Evolutionary conservation across 1,140 invertebrate species (phyloP).

Genomic region (Helicoverpa zea): DNA sequence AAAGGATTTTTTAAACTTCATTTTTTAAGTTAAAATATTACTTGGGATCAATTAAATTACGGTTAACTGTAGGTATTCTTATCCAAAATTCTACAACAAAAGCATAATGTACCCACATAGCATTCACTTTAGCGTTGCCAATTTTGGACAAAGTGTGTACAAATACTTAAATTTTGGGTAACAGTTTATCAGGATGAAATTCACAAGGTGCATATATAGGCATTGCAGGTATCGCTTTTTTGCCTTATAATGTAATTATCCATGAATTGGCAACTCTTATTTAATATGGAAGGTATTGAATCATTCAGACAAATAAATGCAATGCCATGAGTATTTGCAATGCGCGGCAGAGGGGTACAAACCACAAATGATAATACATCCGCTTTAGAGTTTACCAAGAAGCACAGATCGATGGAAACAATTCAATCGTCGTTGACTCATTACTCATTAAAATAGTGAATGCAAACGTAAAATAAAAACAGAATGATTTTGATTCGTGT

Average conservation of each 20-base stretch:
- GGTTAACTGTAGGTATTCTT: not conserved
- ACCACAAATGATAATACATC: slow-evolving; percentile 81
- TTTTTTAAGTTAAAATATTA: not conserved
- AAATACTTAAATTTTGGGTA: slow-evolving; percentile 5
- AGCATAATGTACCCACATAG: slow-evolving; percentile 64
- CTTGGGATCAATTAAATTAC: slow-evolving; percentile 8
- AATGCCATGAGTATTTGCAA: slow-evolving; percentile 78
- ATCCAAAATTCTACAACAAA: slow-evolving; percentile 73
- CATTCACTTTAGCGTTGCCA: slow-evolving; percentile 70
- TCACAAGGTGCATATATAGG: too few relatives aligned
- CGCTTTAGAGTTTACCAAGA: slow-evolving; percentile 86
- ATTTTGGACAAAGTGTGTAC: slow-evolving; percentile 33
- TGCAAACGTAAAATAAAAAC: slow-evolving; percentile 69
- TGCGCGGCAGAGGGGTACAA: slow-evolving; percentile 75
- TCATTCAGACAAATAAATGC: slow-evolving; percentile 67
- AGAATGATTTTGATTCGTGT: slow-evolving; percentile 46
- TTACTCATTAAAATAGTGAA: slow-evolving; percentile 63
- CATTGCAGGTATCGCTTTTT: too few relatives aligned
- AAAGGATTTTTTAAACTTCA: not conserved
- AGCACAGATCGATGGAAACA: slow-evolving; percentile 78
- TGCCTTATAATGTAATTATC: slow-evolving; percentile 9
- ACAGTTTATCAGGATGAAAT: not conserved
- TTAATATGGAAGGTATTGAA: slow-evolving; percentile 49
- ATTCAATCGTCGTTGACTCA: slow-evolving; percentile 49
- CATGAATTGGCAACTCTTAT: slow-evolving; percentile 54